Percentiles rank a stretch among this genome's conserved stretches.
Evolutionary conservation across 2,113 vertebrate species (phyloP).

Genomic region (Sinocyclocheilus maitianheensis): DNA sequence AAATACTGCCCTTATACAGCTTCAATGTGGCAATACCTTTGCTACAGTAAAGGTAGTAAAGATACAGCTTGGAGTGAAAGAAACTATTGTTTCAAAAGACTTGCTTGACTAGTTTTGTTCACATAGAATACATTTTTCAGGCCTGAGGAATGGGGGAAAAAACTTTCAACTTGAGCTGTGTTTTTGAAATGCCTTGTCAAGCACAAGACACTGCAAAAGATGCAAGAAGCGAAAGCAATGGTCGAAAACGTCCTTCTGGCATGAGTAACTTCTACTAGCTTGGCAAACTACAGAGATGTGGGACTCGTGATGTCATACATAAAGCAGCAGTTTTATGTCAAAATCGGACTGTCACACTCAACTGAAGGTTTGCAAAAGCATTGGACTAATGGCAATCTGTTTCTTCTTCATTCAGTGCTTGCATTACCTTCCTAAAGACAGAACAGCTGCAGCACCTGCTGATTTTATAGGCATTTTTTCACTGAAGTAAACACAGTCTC

Average conservation of each 20-base stretch:
- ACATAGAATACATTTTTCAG: background rate
- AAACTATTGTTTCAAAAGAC: background rate
- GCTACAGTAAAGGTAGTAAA: background rate
- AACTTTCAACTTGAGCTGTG: background rate
- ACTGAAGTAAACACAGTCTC: slow-evolving; percentile 31
- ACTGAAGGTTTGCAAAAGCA: background rate
- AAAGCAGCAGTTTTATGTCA: background rate
- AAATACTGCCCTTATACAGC: background rate
- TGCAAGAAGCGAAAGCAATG: background rate
- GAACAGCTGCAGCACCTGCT: slow-evolving; percentile 34
- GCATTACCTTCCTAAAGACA: slow-evolving; percentile 3
- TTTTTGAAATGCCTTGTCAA: background rate
- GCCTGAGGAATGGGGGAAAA: background rate
- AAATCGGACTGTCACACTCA: background rate
- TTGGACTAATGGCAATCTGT: background rate
- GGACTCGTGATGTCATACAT: background rate
- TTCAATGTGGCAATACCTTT: background rate
- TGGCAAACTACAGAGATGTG: background rate
- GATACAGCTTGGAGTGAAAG: background rate
- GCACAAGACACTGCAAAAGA: background rate
- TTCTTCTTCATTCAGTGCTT: background rate
- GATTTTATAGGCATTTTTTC: slow-evolving; percentile 36
- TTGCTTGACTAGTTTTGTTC: background rate
- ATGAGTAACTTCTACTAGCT: background rate
- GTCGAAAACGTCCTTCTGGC: background rate